These are phyloP conservation scores for Polypedilum pembai DNA, from an alignment of 1,140 invertebrate species.

Conservation along the genomic window DNA sequence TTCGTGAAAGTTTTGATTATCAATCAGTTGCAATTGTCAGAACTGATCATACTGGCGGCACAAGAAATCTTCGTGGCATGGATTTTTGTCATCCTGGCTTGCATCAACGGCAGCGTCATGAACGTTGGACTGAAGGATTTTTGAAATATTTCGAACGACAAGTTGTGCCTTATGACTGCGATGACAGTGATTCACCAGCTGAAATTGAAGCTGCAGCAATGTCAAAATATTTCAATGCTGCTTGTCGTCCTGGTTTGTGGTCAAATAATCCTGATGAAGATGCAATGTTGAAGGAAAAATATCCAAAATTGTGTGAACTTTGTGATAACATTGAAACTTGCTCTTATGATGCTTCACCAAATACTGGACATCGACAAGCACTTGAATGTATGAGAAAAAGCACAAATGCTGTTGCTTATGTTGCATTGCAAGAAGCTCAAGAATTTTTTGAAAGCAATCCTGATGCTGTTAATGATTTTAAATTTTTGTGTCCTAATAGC, in stretches of 20 bases:
- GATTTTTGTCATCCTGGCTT: conserved; percentile 59
- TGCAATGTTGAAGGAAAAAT: conserved; percentile 46
- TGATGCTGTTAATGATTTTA: conserved; percentile 31
- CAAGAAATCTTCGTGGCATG: conserved; percentile 44
- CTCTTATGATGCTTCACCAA: conserved; percentile 37
- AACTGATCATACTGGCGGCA: conserved; percentile 38
- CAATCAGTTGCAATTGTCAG: conserved; percentile 52
- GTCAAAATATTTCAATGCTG: conserved; percentile 50
- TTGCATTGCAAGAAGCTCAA: conserved; percentile 40
- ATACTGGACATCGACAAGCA: conserved; percentile 35
- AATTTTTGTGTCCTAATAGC: conserved; percentile 60
- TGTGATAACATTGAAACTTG: conserved; percentile 43
- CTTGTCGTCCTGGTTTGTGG: conserved; percentile 62
- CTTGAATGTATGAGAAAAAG: conserved; percentile 48
- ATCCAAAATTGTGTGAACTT: conserved; percentile 46
- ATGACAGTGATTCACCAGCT: conserved; percentile 42
- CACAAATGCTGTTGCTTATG: conserved; percentile 49
- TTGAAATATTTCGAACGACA: conserved; percentile 51
- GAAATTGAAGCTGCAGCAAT: conserved; percentile 51
- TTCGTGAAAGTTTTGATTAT: conserved; percentile 48
- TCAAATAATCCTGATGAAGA: conserved; percentile 47
- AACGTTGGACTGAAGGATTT: conserved; percentile 50
- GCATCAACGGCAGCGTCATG: conserved; percentile 42
- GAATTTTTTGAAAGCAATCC: conserved; percentile 35
- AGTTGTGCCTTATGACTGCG: conserved; percentile 36